Percentiles rank a stretch among this genome's conserved stretches.
Evolutionary conservation across 2,113 vertebrate species (phyloP).

Genomic region (Psettodes erumei): DNA sequence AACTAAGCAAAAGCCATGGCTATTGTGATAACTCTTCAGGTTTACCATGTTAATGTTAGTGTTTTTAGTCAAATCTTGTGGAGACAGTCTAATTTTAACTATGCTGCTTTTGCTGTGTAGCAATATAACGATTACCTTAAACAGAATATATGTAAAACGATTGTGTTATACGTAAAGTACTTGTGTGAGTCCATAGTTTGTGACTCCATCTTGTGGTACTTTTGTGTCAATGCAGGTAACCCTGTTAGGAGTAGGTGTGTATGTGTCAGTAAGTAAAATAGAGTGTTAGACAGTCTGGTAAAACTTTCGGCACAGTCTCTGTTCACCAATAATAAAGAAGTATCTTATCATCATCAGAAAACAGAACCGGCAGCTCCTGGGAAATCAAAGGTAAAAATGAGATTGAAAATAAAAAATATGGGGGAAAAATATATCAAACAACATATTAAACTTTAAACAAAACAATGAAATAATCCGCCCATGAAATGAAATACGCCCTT

Average conservation of each 20-base stretch:
- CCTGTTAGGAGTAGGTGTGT: not conserved
- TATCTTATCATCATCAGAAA: too few species aligned
- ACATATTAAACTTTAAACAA: too few species aligned
- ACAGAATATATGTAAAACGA: not conserved
- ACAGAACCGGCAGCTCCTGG: not conserved
- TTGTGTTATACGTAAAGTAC: not conserved
- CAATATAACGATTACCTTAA: not conserved
- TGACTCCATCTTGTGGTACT: conserved; percentile 65
- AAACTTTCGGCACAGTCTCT: not conserved
- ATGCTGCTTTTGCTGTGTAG: too few species aligned
- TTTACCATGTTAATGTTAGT: not conserved
- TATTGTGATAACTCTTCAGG: not conserved
- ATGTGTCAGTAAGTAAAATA: too few species aligned
- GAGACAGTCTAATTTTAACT: too few species aligned
- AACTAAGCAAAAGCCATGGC: not conserved
- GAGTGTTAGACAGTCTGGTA: not conserved
- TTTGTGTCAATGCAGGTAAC: conserved; percentile 22
- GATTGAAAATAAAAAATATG: too few species aligned
- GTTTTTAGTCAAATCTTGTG: not conserved
- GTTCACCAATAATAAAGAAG: not conserved
- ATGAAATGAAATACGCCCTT: too few species aligned
- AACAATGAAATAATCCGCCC: too few species aligned
- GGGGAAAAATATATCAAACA: too few species aligned
- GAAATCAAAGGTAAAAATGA: not conserved
- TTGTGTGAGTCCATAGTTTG: conserved; percentile 1